Percentiles rank a stretch among this genome's conserved stretches.
Conservation (phyloP, 2,888 invertebrate genomes). For the Callinectes sapidus region DNA sequence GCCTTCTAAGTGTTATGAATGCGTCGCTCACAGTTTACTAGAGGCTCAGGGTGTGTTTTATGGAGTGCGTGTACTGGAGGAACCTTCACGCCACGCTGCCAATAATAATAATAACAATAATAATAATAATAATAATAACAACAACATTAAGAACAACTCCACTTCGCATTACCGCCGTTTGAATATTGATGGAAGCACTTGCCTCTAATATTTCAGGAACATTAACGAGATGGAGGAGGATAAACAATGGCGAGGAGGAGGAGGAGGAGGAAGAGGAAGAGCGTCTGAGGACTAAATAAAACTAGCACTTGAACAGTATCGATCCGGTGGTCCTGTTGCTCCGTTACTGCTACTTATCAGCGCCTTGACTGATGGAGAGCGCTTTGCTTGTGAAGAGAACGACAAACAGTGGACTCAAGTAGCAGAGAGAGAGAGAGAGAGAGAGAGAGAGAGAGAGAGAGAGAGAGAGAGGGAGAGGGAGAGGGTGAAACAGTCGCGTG, state of each 20-base stretch:
- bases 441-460: conserved; percentile 37
- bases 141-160: not conserved
- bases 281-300: not conserved
- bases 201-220: not conserved
- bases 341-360: not conserved
- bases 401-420: not conserved
- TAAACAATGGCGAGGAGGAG: not conserved
- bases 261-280: not conserved
- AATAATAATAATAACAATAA: not conserved
- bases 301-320: not conserved
- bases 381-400: not conserved
- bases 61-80: not conserved
- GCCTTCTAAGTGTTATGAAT: not conserved
- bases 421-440: conserved; percentile 28
- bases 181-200: not conserved
- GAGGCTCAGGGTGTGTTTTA: not conserved
- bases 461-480: conserved; percentile 18
- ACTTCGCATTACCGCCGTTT: not conserved
- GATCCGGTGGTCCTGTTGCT: not conserved
- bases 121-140: conserved; percentile 7
- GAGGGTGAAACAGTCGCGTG: conserved; percentile 16
- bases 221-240: not conserved
- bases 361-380: not conserved
- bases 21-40: not conserved
- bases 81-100: not conserved